Base-by-base conservation (phyloP, 2,888 invertebrate genomes). In the Drosophila demipolita region DNA sequence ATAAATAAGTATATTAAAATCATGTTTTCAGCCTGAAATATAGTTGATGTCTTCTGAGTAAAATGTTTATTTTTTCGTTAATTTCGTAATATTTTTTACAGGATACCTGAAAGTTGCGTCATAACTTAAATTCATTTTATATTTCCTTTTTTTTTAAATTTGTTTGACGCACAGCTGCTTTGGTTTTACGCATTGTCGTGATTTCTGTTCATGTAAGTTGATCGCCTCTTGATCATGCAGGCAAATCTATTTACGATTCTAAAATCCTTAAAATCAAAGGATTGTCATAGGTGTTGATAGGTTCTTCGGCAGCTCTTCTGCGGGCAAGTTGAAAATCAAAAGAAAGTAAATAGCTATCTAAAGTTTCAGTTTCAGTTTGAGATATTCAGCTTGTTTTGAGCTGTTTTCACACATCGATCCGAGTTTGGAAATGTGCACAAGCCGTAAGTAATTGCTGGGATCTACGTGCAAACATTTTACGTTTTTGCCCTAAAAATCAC, bases 371-470 rank as follows among this genome's bases (percentile, higher is more conserved):
- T 77, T 17, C 55, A 32, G 35, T 69, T 77, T 17, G 55, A 32
- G 50, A 26, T 29, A 11, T 60, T 50, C 48, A 38, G 23, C 17
- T 38, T 42, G 20, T 20, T 29, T 23, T 38, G 45, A n/a, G 12
- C 49, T 20, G 9, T 17, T 50, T 45, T 61, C 54, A 40, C 48
- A 33, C 33, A 50, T 29, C 33, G 26, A 6, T 36, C 63, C 20
- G 12, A 20, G 17, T 38, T 33, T 38, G 68, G 57, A 72, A 83
- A 68, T 83, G 89, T 80, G 87, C 91, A 91, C 64, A 80, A 82
- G 81, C 90, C 91, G 90, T 89, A 89, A 91, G 81, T 91, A 91
- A 90, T 91, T 91, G 91, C 77, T 75, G 91, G 87, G 90, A 91
- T 85, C 90, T 87, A 78, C 87, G 86, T 90, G 82, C 87, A 91